These are phyloP conservation scores for Oryzias javanicus DNA, from an alignment of 2,113 vertebrate species.

Conservation along the genomic window DNA sequence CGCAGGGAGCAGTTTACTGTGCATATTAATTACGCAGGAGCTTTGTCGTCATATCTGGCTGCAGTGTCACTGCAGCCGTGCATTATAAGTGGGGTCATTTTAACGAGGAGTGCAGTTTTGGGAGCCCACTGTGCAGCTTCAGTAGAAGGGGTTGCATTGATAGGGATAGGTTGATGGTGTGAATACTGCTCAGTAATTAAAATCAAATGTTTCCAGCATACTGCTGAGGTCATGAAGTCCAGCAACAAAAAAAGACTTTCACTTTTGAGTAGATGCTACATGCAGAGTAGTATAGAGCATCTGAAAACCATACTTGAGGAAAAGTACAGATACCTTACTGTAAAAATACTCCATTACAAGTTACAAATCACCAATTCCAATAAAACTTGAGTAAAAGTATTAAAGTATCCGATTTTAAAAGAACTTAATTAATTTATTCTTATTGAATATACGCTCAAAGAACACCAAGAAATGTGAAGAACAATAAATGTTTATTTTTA, in stretches of 20 bases:
- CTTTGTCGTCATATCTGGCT: constrained; percentile 77
- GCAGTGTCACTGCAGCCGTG: constrained; percentile 84
- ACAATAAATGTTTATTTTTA: no score
- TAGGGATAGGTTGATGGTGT: constrained; percentile 81
- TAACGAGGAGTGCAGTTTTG: constrained; percentile 81
- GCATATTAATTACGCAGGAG: constrained; percentile 97
- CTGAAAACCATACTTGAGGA: no score
- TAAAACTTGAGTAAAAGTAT: no score
- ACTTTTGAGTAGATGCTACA: no score
- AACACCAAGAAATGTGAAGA: no score
- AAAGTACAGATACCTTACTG: constrained; percentile 50
- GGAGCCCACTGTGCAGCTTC: constrained; percentile 83
- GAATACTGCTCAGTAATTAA: constrained; percentile 79
- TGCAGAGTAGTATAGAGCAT: no score
- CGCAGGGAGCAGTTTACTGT: constrained; percentile 91
- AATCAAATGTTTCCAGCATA: constrained; percentile 79
- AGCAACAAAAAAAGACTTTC: no score
- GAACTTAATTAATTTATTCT: no score
- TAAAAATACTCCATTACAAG: no score
- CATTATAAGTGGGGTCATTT: constrained; percentile 89
- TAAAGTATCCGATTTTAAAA: no score
- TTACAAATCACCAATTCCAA: no score
- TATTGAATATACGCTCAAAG: no score
- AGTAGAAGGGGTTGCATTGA: constrained; percentile 73
- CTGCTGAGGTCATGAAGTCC: constrained; percentile 65